Conservation (phyloP, 2,888 invertebrate genomes). For the Cloeon dipterum region DNA sequence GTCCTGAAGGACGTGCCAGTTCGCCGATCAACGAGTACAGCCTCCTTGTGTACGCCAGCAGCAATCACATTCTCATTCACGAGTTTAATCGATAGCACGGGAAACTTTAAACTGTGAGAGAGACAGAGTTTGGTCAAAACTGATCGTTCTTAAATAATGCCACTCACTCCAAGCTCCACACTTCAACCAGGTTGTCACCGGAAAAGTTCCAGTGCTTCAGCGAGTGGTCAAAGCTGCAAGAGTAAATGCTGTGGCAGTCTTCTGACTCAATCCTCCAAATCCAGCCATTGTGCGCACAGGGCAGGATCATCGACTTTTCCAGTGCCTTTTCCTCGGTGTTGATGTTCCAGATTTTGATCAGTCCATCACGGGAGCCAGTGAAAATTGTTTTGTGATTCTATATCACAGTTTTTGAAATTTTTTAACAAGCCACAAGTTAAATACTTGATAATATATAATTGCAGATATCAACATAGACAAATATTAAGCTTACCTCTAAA, state of each 20-base stretch:
- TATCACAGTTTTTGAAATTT: neutral
- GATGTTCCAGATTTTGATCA: conserved; percentile 28
- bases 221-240: neutral
- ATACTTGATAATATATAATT: neutral
- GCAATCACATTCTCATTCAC: conserved; percentile 2
- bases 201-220: neutral
- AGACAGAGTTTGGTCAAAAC: neutral
- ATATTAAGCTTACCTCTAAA: neutral
- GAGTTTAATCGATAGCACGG: conserved; percentile 7
- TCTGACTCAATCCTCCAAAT: neutral
- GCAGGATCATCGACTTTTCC: no score
- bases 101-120: conserved; percentile 7
- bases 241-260: neutral
- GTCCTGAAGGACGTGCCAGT: neutral
- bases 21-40: neutral
- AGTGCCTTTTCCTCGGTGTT: conserved; percentile 1
- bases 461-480: neutral
- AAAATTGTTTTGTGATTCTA: neutral
- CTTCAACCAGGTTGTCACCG: neutral
- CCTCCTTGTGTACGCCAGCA: conserved; percentile 6
- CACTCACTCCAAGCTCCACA: conserved; percentile 6
- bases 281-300: neutral
- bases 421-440: neutral
- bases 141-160: neutral
- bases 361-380: conserved; percentile 32